Evolutionary conservation across 2,888 invertebrate genomes (phyloP).

Genomic region (Zonitis immaculata): DNA sequence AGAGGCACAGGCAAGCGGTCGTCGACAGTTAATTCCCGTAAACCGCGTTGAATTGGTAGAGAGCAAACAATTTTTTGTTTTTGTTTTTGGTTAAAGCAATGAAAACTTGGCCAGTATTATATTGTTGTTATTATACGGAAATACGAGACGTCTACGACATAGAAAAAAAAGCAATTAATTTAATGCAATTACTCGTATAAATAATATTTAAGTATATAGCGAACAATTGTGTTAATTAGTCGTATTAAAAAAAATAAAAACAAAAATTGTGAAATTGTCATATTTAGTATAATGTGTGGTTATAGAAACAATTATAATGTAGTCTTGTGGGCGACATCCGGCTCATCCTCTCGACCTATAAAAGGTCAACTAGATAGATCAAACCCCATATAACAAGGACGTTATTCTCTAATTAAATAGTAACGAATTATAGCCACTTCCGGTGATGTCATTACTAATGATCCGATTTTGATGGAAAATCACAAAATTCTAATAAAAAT

Average conservation of each 20-base stretch:
- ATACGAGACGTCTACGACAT: not conserved
- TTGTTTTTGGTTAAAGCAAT: not conserved
- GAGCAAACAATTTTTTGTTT: slow-evolving; percentile 3
- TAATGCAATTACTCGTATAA: slow-evolving; percentile 8
- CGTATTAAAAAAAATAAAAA: slow-evolving; percentile 9
- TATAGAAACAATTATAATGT: slow-evolving; percentile 13
- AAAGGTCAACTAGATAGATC: slow-evolving; percentile 11
- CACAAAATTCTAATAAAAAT: not conserved
- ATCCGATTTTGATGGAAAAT: slow-evolving; percentile 3
- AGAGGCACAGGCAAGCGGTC: not conserved
- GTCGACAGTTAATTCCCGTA: slow-evolving; percentile 6
- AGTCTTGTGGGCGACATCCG: slow-evolving; percentile 19
- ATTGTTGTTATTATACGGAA: slow-evolving; percentile 4
- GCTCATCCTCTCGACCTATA: slow-evolving; percentile 16
- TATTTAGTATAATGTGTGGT: slow-evolving; percentile 8
- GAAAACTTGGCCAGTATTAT: no score
- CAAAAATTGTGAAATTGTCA: slow-evolving; percentile 9
- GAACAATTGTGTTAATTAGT: slow-evolving; percentile 11
- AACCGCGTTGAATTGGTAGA: slow-evolving; percentile 2
- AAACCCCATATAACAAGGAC: not conserved
- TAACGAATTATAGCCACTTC: slow-evolving; percentile 16
- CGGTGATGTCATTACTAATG: slow-evolving; percentile 20
- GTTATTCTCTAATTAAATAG: slow-evolving; percentile 10
- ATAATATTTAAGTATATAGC: no score
- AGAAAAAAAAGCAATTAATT: not conserved